Evolutionary conservation across 2,113 vertebrate genomes (phyloP).

Genomic region (Cebidichthys violaceus): DNA sequence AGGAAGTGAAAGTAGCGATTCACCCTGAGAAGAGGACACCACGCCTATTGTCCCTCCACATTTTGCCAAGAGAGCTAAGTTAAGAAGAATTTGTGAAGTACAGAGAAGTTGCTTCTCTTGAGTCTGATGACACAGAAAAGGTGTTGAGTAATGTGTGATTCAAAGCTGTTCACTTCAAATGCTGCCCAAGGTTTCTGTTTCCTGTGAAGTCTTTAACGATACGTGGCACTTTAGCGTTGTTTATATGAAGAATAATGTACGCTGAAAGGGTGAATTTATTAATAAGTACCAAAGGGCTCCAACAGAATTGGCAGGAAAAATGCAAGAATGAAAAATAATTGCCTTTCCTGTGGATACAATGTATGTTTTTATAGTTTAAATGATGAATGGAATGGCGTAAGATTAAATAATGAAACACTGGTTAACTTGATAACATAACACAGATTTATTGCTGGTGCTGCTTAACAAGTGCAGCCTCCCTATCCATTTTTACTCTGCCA

Average conservation of each 20-base stretch:
- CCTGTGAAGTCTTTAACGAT: background rate
- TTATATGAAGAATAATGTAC: background rate
- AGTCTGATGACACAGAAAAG: background rate
- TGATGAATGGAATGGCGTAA: constrained; percentile 7
- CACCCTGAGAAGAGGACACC: constrained; percentile 31
- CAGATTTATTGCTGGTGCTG: constrained; percentile 25
- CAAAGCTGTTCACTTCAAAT: background rate
- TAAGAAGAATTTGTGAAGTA: background rate
- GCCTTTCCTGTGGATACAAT: background rate
- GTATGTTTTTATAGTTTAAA: background rate
- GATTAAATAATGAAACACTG: constrained; percentile 8
- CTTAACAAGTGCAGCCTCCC: constrained; percentile 12
- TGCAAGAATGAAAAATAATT: constrained; percentile 17
- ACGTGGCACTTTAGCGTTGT: background rate
- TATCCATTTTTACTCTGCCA: constrained; percentile 30
- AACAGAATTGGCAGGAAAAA: constrained; percentile 2
- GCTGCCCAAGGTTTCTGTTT: background rate
- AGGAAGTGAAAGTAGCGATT: constrained; percentile 74
- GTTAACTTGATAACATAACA: constrained; percentile 17
- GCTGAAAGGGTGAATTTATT: background rate
- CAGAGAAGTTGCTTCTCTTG: background rate
- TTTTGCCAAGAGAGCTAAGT: constrained; percentile 2
- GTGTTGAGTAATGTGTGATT: constrained; percentile 1
- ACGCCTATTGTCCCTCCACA: constrained; percentile 33
- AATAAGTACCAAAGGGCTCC: background rate